These are phyloP conservation scores for Anthoptus insignis DNA, from an alignment of 2,888 invertebrate genomes.

Conservation along the genomic window DNA sequence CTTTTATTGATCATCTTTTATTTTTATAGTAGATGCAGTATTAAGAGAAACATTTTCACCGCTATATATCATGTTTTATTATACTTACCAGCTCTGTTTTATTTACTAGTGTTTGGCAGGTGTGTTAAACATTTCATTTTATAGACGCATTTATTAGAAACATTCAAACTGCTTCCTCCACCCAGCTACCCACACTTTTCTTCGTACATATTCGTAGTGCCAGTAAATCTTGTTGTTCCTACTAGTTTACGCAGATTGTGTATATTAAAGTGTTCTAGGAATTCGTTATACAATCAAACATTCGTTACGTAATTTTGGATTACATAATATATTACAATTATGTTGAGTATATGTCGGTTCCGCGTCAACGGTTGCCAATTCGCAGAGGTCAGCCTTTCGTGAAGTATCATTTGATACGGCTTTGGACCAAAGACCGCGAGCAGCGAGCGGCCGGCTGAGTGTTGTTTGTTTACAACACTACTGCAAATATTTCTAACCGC, in stretches of 20 bases:
- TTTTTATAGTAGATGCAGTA: slow-evolving; percentile 11
- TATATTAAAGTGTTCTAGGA: slow-evolving; percentile 1
- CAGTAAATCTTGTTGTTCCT: not conserved
- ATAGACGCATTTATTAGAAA: slow-evolving; percentile 47
- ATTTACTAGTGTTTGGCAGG: slow-evolving; percentile 16
- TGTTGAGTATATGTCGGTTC: too few relatives aligned
- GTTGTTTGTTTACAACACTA: slow-evolving; percentile 29
- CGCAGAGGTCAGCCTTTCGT: slow-evolving; percentile 16
- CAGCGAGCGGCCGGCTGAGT: slow-evolving; percentile 3
- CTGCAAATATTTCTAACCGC: slow-evolving; percentile 24
- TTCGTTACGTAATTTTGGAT: not conserved
- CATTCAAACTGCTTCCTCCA: slow-evolving; percentile 48
- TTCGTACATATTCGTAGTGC: not conserved
- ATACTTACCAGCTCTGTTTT: slow-evolving; percentile 4
- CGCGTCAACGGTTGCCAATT: slow-evolving; percentile 1
- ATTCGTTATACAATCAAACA: slow-evolving; percentile 2
- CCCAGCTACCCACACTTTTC: slow-evolving; percentile 34
- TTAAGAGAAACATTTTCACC: slow-evolving; percentile 12
- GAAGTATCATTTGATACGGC: slow-evolving; percentile 24
- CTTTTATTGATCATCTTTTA: slow-evolving; percentile 21
- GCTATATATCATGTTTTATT: slow-evolving; percentile 6
- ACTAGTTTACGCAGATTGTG: slow-evolving; percentile 2
- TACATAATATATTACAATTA: too few relatives aligned
- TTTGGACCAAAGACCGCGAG: slow-evolving; percentile 25
- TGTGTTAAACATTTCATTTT: slow-evolving; percentile 20